Base-by-base conservation (phyloP, 2,888 invertebrate species). In the Geotrupes spiniger region DNA sequence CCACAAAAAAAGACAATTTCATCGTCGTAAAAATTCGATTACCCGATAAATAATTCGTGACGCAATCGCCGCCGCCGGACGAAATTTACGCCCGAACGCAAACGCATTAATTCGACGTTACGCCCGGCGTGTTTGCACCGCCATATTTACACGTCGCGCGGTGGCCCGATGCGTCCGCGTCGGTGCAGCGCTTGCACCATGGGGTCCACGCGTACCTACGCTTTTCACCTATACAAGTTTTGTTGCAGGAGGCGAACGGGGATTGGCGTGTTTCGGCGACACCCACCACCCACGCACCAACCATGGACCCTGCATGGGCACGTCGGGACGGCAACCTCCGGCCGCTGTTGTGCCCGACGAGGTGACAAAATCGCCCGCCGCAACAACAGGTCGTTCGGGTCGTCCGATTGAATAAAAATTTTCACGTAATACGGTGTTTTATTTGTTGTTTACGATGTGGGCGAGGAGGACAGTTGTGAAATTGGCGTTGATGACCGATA, bases 281-380 rank as follows among this genome's bases (percentile, higher is more conserved):
- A 64, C 66, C 66, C 59, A 60, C 60, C 64, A 65, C 65, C 64
- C 62, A 64, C 65, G 58, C 55, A 56, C 56, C 52, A 56, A 54
- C 54, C 59, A 61, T 60, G 62, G 62, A 21, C 40, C 40, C 27
- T 40, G 11, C 6, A 33, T 33, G 33, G 33, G 3, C 26, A 14
- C n/a, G 12, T n/a, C 36, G 17, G 36, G 15, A n/a, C 36, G 12
- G 27, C 3, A 4, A 26, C 11, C 10, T 39, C 25, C 27, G 15
- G 8, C n/a, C 40, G 4, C 26, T 46, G 38, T 42, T 48, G 9
- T 39, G 21, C 21, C 15, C 27, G 25, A 21, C 14, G 31, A 49
- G 37, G 49, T 43, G 49, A 49, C 36, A 43, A 43, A 31, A 39
- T 49, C 33, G 41, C 16, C 9, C 1, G 11, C 21, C 6, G 21